Conservation (phyloP, 2,113 vertebrate species). For the Pelobates fuscus region DNA sequence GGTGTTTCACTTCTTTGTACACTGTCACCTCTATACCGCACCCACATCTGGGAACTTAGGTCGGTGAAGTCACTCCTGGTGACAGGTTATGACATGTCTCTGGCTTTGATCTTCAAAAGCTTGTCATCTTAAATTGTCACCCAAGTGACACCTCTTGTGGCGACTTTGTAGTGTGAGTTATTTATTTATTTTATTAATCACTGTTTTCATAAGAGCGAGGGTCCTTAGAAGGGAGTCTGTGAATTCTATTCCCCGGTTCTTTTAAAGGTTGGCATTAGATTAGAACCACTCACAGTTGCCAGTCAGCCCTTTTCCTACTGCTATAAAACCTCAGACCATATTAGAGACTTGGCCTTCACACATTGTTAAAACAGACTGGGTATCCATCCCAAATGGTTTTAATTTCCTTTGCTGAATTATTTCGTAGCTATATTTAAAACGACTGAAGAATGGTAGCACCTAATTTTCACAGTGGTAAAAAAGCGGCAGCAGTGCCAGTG, state of each 20-base stretch:
- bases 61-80: slow-evolving; percentile 36
- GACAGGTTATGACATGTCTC: neutral
- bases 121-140: slow-evolving; percentile 25
- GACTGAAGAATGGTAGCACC: neutral
- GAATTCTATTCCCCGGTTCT: neutral
- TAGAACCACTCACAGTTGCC: neutral
- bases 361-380: neutral
- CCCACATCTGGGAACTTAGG: slow-evolving; percentile 41
- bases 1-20: slow-evolving; percentile 3
- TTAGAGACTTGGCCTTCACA: neutral
- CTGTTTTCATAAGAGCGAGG: slow-evolving; percentile 22
- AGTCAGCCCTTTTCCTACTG: neutral
- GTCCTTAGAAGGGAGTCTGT: slow-evolving; percentile 12
- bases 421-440: neutral
- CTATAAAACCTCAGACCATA: neutral
- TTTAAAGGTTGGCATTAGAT: neutral
- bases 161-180: slow-evolving; percentile 10
- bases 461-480: neutral
- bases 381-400: neutral
- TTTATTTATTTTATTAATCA: slow-evolving; percentile 11
- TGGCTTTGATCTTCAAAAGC: slow-evolving; percentile 39
- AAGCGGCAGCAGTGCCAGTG: neutral
- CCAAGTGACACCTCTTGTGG: slow-evolving; percentile 32
- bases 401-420: neutral
- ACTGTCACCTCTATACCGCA: slow-evolving; percentile 26